Evolutionary conservation across 92 coral and sea anemone species (phyloP), one percentile per base, ranked within the genome.

Genomic region (Montipora capitata): DNA sequence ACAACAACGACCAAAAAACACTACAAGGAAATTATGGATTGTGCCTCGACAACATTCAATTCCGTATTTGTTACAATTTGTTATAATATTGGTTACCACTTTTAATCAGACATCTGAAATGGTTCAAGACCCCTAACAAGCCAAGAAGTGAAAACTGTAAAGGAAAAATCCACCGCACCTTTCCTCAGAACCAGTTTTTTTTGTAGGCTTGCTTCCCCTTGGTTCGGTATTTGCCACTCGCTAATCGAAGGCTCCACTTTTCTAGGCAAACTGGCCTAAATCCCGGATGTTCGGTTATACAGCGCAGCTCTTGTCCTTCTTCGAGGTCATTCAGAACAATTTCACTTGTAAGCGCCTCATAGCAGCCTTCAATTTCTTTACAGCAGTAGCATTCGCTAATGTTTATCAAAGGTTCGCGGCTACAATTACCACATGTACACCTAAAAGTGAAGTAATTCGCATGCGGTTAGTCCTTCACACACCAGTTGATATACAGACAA

Each of bases 171-270:
- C 4, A 39, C 42, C 68, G 35, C 58, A 80, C 91, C 79, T 81
- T 80, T 86, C 91, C 54, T 91, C 83, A 14, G 83, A 81, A 44
- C 94, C 82, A 71, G 91, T 91, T 69, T 91, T 91, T 86, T 68
- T 86, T 80, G 76, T 91, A 81, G 65, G 61, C 62, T 77, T 74
- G 40, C 73, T 91, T 81, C 39, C 1, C 79, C 58, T 65, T 73
- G 15, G 84, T 87, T 66, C 79, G 62, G 58, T 86, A 91, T 80
- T 87, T 80, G 51, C 74, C 84, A 67, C 92, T 91, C 0, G 86
- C 82, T 42, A 87, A 76, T 68, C 86, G 75, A 41, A 91, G 79
- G 45, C 92, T 69, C 94, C 94, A 87, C 65, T 81, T 91, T 42
- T 87, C 72, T 17, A 80, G 65, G 63, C 93, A 90, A 43, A 90